These are phyloP conservation scores for Lagopus leucura DNA, from an alignment of 2,113 vertebrate species.

Conservation along the genomic window DNA sequence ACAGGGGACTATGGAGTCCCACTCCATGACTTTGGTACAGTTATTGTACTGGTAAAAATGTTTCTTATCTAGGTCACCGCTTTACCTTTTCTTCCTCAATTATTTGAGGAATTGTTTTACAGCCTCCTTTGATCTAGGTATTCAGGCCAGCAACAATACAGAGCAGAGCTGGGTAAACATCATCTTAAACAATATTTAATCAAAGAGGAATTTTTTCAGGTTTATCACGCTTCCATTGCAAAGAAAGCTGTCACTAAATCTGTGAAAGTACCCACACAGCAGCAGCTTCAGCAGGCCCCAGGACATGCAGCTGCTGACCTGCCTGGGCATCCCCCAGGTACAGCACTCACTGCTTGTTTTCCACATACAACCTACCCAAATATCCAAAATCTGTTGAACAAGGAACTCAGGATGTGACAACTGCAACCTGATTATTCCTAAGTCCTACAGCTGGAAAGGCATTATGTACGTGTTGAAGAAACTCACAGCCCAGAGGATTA, in stretches of 20 bases:
- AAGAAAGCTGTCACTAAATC: not conserved
- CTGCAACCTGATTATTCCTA: not conserved
- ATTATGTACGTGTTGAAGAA: not conserved
- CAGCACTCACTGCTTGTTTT: not conserved
- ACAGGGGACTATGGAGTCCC: not conserved
- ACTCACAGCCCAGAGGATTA: not conserved
- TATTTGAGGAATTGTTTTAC: slow-evolving; percentile 9
- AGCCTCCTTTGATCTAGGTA: slow-evolving; percentile 17
- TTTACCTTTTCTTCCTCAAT: slow-evolving; percentile 1
- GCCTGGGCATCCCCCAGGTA: not conserved
- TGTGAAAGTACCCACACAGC: not conserved
- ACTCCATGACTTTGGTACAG: not conserved
- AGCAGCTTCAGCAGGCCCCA: not conserved
- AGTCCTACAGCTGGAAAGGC: not conserved
- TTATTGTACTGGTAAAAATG: not conserved
- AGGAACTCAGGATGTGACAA: not conserved
- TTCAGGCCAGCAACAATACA: not conserved
- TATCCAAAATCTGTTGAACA: not conserved
- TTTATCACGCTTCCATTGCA: not conserved
- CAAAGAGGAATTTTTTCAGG: not conserved
- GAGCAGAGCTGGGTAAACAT: not conserved
- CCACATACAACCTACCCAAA: not conserved
- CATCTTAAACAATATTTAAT: not conserved
- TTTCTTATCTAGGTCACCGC: not conserved
- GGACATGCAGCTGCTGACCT: not conserved